Base-by-base conservation (phyloP, 2,888 invertebrate genomes). In the Cepaea hortensis region DNA sequence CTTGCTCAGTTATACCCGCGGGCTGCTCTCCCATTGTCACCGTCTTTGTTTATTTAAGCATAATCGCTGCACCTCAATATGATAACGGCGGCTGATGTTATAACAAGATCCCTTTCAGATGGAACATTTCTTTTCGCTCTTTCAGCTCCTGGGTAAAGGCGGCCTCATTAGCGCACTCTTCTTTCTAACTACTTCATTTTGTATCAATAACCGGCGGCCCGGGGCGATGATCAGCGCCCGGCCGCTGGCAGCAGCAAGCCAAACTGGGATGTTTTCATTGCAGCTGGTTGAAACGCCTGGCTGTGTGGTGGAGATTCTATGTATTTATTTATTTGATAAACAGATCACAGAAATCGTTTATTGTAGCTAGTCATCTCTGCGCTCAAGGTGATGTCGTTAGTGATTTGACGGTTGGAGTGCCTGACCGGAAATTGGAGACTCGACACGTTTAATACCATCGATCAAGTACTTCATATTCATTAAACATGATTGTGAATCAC, bases 141-240 rank as follows among this genome's bases (percentile, higher is more conserved):
- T 46, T 55, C 48, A 62, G 76, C 72, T 15, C 55, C 35, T 50
- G 72, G 82, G 82, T 72, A 82, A 82, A 79, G 79, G n/a, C 46
- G 75, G 84, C 46, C 84, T 84, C 84, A 84, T 84, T 84, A 84
- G 84, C 68, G 76, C 55, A 62, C 76, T 84, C 62, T 84, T 84
- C 84, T 75, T 75, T 84, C 84, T 84, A 65, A 76, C 76, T 75
- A 65, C 84, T 84, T 84, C 76, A 84, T 84, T 79, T 84, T 84
- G 84, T 84, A 84, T 84, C 84, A 84, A 84, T 84, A 76, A 76
- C 84, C 65, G 46, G 46, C 48, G 84, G 46, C 84, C 84, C n/a
- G 35, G 76, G 65, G 84, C 84, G 68, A 3, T 46, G 81, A 81
- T 81, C 81, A 70, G 48, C 6, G 48, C 48, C 50, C 20, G 81